Evolutionary conservation across 2,888 invertebrate genomes (phyloP), one percentile per base, ranked within the genome.

Genomic region (Hemistola chrysoprasaria): DNA sequence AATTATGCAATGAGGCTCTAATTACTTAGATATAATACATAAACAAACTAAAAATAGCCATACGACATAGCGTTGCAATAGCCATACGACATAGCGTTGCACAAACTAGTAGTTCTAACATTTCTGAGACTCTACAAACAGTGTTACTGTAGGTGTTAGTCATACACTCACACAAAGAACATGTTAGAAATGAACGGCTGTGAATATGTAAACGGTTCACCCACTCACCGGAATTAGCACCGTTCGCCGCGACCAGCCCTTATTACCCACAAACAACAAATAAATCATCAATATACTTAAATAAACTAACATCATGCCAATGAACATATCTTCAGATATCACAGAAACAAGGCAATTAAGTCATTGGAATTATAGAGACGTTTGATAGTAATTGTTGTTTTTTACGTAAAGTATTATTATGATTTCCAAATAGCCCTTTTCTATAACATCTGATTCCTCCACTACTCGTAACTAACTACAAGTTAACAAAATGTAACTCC

Each of bases 141-240:
- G 8, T 32, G 37, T 30, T 34, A 38, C 36, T 41, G 44, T 36
- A 32, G 10, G 51, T 53, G 63, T 73, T 73, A 73, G 66, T 67
- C 59, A 56, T 52, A 71, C 68, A 69, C 72, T 74, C 59, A 71
- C 63, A 62, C 56, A 53, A 56, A 50, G 40, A 52, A 56, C 54
- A 58, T 55, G 68, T 63, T 59, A 64, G 59, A 62, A 53, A n/a
- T n/a, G 52, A 56, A 67, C 65, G 57, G 53, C 56, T 64, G 63
- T 59, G 62, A 62, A 64, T 62, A 71, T 66, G 59, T 64, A 78
- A 72, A 74, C 64, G 52, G 59, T 71, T 71, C 75, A 77, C 75
- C 74, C 74, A 85, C 85, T 86, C 82, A 87, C 86, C 85, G 59
- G 70, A 59, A 64, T 78, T 76, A 71, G 65, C 75, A 72, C 76